Evolutionary conservation across 2,888 invertebrate genomes (phyloP).

Genomic region (Dynastes maya): DNA sequence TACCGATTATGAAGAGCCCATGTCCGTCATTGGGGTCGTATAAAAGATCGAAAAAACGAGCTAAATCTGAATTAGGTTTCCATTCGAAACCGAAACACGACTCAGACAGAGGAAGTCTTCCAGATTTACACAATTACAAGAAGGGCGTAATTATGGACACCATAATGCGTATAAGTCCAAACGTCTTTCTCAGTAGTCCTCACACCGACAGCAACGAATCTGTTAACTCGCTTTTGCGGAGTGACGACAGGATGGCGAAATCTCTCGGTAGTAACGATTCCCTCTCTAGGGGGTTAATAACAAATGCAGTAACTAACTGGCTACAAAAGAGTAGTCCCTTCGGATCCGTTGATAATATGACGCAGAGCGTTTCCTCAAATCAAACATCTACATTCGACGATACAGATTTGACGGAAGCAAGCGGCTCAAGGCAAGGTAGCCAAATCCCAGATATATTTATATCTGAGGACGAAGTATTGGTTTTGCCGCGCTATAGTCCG

Average conservation of each 20-base stretch:
- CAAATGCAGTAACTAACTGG: conserved; percentile 68
- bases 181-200: conserved; percentile 61
- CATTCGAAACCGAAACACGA: conserved; percentile 57
- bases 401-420: conserved; percentile 58
- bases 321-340: conserved; percentile 65
- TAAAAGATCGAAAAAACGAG: conserved; percentile 62
- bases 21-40: conserved; percentile 65
- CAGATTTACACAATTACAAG: conserved; percentile 64
- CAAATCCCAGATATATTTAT: conserved; percentile 62
- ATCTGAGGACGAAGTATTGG: conserved; percentile 58
- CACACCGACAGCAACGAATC: conserved; percentile 64
- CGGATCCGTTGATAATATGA: conserved; percentile 61
- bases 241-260: conserved; percentile 58
- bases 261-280: conserved; percentile 65
- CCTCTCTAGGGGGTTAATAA: conserved; percentile 64
- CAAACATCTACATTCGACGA: conserved; percentile 61
- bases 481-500: conserved; percentile 46
- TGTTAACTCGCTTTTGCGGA: conserved; percentile 58
- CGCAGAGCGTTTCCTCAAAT: conserved; percentile 54
- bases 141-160: conserved; percentile 63
- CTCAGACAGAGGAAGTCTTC: conserved; percentile 66
- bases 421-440: conserved; percentile 49
- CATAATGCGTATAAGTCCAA: conserved; percentile 64
- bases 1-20: conserved; percentile 69
- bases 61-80: conserved; percentile 67